Evolutionary conservation across 2,113 vertebrate genomes (phyloP).

Genomic region (Terrapene triunguis): DNA sequence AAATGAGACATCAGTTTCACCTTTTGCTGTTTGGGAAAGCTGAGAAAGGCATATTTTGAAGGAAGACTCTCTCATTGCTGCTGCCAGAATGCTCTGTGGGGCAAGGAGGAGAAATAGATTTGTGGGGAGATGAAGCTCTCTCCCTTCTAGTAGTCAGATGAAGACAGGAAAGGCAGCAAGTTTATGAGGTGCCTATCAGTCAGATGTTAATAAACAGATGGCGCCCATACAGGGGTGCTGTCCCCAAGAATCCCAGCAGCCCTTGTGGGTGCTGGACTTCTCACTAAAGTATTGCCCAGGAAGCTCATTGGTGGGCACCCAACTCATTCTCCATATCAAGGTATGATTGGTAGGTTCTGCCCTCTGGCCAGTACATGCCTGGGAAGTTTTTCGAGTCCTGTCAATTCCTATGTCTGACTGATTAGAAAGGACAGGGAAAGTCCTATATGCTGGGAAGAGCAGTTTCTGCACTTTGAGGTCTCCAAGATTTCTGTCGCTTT

Average conservation of each 20-base stretch:
- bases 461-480: accelerated
- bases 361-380: not conserved
- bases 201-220: not conserved
- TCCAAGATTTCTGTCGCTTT: not conserved
- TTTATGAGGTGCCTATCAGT: not conserved
- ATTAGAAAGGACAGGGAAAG: not conserved
- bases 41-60: not conserved
- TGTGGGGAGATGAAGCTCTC: not conserved
- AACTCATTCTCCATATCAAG: not conserved
- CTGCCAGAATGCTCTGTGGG: not conserved
- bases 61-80: not conserved
- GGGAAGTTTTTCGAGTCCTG: not conserved
- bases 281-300: not conserved
- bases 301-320: not conserved
- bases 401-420: not conserved
- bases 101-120: not conserved
- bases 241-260: not conserved
- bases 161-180: not conserved
- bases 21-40: not conserved
- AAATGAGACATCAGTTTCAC: not conserved
- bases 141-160: not conserved
- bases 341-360: not conserved
- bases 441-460: too few species aligned
- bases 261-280: not conserved
- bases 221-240: not conserved